Percentiles rank a stretch among this genome's conserved stretches.
phyloP scores from a whole-genome alignment of 2,888 invertebrate genomes.

The Drosophila percnosoma region DNA sequence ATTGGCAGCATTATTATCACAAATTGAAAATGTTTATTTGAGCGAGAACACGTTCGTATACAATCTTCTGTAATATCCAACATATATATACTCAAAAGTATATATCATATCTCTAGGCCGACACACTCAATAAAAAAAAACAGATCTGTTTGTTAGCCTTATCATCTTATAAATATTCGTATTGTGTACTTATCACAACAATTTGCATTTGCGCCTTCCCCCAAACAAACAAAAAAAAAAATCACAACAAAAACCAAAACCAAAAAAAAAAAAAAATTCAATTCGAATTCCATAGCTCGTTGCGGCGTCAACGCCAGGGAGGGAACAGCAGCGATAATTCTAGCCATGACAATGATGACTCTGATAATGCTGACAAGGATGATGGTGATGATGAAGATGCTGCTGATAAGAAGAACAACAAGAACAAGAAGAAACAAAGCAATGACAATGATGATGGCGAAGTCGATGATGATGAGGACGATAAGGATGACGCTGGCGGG shows the following conservation, averaged over 20 bases:
- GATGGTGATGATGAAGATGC: conserved; percentile 62
- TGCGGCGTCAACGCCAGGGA: conserved; percentile 83
- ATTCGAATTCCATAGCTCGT: conserved; percentile 81
- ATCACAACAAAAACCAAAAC: conserved; percentile 27
- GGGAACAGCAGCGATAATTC: conserved; percentile 78
- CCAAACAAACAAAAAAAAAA: conserved; percentile 41
- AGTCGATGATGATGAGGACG: conserved; percentile 65
- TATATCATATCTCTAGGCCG: conserved; percentile 15
- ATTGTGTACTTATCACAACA: conserved; percentile 58
- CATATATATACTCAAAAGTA: conserved; percentile 1
- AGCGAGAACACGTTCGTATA: conserved; percentile 21
- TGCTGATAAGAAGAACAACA: conserved; percentile 51
- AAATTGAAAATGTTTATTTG: conserved; percentile 39
- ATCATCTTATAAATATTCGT: conserved; percentile 40
- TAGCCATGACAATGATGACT: conserved; percentile 72
- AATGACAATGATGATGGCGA: conserved; percentile 67
- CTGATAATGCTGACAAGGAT: conserved; percentile 73
- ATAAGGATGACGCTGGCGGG: conserved; percentile 64
- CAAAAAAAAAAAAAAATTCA: conserved; percentile 49
- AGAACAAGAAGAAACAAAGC: conserved; percentile 68
- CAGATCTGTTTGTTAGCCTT: conserved; percentile 54
- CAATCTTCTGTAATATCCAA: conserved; percentile 6
- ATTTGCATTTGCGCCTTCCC: conserved; percentile 69
- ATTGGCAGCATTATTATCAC: conserved; percentile 42
- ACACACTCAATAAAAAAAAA: conserved; percentile 44